A percentile compares a stretch with the other conserved stretches of the same genome.
phyloP scores from a whole-genome alignment of 2,113 vertebrate genomes.

The Oryzias curvinotus region DNA sequence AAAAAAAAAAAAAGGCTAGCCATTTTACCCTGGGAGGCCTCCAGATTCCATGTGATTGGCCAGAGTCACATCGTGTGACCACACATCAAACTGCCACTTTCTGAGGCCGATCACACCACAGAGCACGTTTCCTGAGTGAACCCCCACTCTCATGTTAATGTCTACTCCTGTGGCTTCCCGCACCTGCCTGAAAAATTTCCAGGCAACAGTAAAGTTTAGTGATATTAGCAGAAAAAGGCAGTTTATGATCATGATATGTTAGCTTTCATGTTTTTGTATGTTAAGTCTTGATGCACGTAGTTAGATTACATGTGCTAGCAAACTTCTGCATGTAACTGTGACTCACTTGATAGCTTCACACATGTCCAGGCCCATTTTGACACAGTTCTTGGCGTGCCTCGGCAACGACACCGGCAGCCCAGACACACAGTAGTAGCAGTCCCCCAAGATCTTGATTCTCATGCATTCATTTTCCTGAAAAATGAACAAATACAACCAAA shows the following conservation, averaged over 20 bases:
- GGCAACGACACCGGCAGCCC: slow-evolving; percentile 95
- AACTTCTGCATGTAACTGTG: background rate
- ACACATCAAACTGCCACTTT: slow-evolving; percentile 99
- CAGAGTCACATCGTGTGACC: slow-evolving; percentile 96
- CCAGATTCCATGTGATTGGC: slow-evolving; percentile 99
- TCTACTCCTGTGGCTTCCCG: slow-evolving; percentile 94
- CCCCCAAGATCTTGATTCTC: slow-evolving; percentile 98
- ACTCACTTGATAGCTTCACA: slow-evolving; percentile 98
- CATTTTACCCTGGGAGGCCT: slow-evolving; percentile 88
- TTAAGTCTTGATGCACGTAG: no score
- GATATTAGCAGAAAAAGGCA: background rate
- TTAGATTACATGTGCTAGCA: no score
- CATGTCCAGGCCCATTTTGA: slow-evolving; percentile 99
- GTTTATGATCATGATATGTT: background rate
- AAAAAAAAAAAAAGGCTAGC: no score
- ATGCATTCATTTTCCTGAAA: slow-evolving; percentile 97
- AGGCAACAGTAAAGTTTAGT: background rate
- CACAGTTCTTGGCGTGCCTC: slow-evolving; percentile 94
- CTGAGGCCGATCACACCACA: slow-evolving; percentile 95
- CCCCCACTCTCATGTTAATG: slow-evolving; percentile 97
- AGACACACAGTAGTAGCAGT: slow-evolving; percentile 98
- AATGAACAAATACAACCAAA: background rate
- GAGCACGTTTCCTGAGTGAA: slow-evolving; percentile 96
- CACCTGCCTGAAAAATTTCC: slow-evolving; percentile 81
- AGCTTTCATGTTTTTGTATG: no score